Base-by-base conservation (phyloP, 2,888 invertebrate species). In the Xanthia togata region DNA sequence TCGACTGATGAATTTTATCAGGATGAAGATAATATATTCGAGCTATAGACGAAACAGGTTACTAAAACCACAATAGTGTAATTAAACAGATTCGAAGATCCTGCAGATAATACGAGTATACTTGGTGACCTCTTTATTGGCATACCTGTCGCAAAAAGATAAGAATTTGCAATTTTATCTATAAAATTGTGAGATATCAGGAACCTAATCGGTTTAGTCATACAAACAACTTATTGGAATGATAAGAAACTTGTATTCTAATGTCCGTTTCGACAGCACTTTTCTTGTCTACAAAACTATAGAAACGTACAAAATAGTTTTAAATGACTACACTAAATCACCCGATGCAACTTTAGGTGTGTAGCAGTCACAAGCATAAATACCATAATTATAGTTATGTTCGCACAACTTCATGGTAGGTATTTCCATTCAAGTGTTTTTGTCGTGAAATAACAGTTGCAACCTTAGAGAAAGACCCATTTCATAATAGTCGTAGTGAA, bases 71-170 rank as follows among this genome's bases (percentile, higher is more conserved):
- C 14, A 57, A n/a, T 14, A 1, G 2, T 5, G 47, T 57, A 73
- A 20, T 50, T 44, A 47, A 76, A 53, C 44, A 31, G 14, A 41
- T 41, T 20, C 17, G 1, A 69, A 65, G 59, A 73, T 47, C 14
- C 14, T 17, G 14, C 6, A 50, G 50, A 50, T 6, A 63, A 59
- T 31, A n/a, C n/a, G n/a, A n/a, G n/a, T n/a, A 59, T 65, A 70
- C 23, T 23, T 8, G 60, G 20, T 80, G 70, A 80, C 77, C 80
- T 67, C 82, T 57, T 81, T 80, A 80, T 38, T 50, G 57, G 35
- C 62, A 62, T 67, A 76, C 67, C 60, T 81, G 65, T 81, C 60
- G 65, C 65, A 20, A 50, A 59, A 41, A 76, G 82, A 80, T 80
- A 80, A 80, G 55, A 70, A 50, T 57, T 57, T 38, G 60, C 65